phyloP scores from a whole-genome alignment of 2,113 vertebrate genomes.

The Axis porcinus region DNA sequence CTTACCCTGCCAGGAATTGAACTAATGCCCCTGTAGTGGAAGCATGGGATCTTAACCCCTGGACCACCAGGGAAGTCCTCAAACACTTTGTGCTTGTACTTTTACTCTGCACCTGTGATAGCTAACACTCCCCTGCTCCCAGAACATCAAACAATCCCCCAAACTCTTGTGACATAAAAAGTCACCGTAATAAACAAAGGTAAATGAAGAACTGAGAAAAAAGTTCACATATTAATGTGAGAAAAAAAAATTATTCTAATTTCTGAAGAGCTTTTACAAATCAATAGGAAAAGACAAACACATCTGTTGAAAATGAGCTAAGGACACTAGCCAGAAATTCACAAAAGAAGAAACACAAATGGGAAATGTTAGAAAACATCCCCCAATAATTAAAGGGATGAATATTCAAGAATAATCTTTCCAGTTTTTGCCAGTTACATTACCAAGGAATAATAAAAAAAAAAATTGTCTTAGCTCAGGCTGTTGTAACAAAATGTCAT shows the following conservation, averaged over 20 bases:
- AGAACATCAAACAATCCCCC: neutral
- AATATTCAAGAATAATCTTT: neutral
- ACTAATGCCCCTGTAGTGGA: neutral
- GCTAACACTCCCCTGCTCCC: neutral
- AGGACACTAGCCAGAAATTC: neutral
- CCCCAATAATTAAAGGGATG: neutral
- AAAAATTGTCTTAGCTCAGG: neutral
- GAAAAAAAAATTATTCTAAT: neutral
- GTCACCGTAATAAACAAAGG: neutral
- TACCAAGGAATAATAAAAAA: neutral
- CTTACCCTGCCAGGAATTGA: accelerated
- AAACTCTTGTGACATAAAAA: neutral
- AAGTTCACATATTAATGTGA: neutral
- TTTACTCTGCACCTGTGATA: neutral
- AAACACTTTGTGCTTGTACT: neutral
- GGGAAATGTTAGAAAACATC: neutral
- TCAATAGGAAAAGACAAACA: neutral
- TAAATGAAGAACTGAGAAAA: neutral
- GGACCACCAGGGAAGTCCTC: neutral
- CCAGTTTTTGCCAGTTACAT: neutral
- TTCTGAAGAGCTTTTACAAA: neutral
- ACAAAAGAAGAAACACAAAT: neutral
- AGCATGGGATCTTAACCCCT: neutral
- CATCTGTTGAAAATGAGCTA: neutral
- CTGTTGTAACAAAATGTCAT: neutral